Percentiles rank a stretch among this genome's conserved stretches.
Evolutionary conservation across 2,888 invertebrate genomes (phyloP).

Genomic region (Beris chalybata): DNA sequence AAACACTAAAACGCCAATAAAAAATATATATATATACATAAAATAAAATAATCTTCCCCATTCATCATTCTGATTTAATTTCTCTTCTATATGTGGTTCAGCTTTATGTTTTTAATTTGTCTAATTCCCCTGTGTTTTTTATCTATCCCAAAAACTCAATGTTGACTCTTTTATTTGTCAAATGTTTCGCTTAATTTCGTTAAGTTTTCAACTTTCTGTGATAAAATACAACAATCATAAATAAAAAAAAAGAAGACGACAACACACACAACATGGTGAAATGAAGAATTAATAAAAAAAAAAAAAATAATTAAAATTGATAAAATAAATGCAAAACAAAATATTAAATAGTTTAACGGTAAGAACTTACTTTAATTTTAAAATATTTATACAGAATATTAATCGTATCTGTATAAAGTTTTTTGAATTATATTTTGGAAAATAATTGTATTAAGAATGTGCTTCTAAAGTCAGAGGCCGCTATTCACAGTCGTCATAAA

Average conservation of each 20-base stretch:
- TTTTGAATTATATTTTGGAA: no score
- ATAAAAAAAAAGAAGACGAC: slow-evolving; percentile 35
- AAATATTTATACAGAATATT: no score
- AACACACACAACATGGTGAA: slow-evolving; percentile 27
- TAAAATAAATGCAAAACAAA: neutral
- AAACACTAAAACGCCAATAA: no score
- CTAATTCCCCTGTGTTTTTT: slow-evolving; percentile 9
- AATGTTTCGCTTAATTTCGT: slow-evolving; percentile 31
- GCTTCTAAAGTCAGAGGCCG: no score
- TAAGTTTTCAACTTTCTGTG: slow-evolving; percentile 44
- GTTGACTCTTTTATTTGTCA: slow-evolving; percentile 15
- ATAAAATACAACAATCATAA: slow-evolving; percentile 44
- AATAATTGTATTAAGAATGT: no score
- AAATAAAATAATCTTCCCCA: slow-evolving; percentile 15
- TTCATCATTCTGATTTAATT: slow-evolving; percentile 57
- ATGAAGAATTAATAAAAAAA: slow-evolving; percentile 20
- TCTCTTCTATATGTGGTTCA: slow-evolving; percentile 58
- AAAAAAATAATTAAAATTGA: slow-evolving; percentile 28
- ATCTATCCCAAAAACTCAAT: slow-evolving; percentile 26
- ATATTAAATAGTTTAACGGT: neutral
- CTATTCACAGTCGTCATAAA: no score
- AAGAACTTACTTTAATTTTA: neutral
- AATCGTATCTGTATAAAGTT: no score
- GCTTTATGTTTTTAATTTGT: slow-evolving; percentile 49
- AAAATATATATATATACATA: slow-evolving; percentile 1